Conservation (phyloP, 1,140 invertebrate species). For the Ephestia elutella region DNA sequence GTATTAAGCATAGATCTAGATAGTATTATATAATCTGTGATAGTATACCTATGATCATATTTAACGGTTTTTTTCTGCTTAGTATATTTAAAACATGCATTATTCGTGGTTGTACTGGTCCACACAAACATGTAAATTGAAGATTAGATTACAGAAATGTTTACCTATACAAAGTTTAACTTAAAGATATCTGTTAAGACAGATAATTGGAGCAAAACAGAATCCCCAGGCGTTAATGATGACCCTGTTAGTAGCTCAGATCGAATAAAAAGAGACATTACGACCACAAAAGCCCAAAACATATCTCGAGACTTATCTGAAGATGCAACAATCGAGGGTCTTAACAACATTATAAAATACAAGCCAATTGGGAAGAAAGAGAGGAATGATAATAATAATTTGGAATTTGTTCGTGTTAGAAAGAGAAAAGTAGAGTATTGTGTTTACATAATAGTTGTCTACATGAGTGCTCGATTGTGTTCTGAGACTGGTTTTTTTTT, state of each 20-base stretch:
- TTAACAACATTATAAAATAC: constrained; percentile 1
- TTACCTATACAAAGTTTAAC: not conserved
- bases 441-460: constrained; percentile 7
- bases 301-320: constrained; percentile 2
- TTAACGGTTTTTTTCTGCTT: too few relatives aligned
- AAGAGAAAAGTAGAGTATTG: constrained; percentile 3
- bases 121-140: too few relatives aligned
- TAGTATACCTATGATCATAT: too few relatives aligned
- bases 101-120: too few relatives aligned
- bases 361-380: not conserved
- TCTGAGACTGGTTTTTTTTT: constrained; percentile 11
- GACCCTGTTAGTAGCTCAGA: not conserved
- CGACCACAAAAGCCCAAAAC: not conserved
- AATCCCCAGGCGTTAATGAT: not conserved
- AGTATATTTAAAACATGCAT: too few relatives aligned
- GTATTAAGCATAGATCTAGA: too few relatives aligned
- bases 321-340: not conserved
- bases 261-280: constrained; percentile 4
- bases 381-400: not conserved
- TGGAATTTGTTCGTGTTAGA: not conserved
- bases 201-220: not conserved
- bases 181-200: too few relatives aligned
- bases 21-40: too few relatives aligned
- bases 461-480: constrained; percentile 12
- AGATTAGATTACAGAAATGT: too few relatives aligned